Evolutionary conservation across 64 coral and sea anemone species (phyloP), one percentile per base, ranked within the genome.

Genomic region (Hydrozoanthus tunicans): DNA sequence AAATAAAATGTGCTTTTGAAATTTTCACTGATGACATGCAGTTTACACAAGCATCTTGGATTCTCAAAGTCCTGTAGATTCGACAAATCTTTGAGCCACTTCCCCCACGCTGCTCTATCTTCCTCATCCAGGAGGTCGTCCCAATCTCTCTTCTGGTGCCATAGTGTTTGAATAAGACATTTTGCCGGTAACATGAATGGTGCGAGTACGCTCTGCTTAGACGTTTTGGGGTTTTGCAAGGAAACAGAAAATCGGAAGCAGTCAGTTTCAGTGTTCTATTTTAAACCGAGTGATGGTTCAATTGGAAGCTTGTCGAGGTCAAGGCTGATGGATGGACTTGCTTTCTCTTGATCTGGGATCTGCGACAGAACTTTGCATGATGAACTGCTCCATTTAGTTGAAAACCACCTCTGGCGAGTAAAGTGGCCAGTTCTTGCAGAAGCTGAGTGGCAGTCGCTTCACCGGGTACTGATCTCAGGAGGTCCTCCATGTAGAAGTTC

Each of bases 191-290:
- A 55, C 59, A 92, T 5, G 56, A 77, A 75, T 15, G 80, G 68
- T 11, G 91, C 70, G 53, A 85, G 43, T 17, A 92, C 12, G 1
- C 51, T 43, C 0, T 51, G 15, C 72, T 92, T 92, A 51, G 82
- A 85, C 43, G 73, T 53, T n/a, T 65, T 83, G 64, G 17, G 58
- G 8, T 26, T 52, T 11, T 15, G 1, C 9, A 56, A 10, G 0
- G 7, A 62, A 43, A 55, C 62, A 12, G 61, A 78, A 23, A 79
- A 91, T 54, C 55, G 60, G 62, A 86, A 91, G 57, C 79, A 75
- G 8, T 64, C 56, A 53, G 79, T 94, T 83, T 94, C 69, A 83
- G 85, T 94, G 86, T 94, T 94, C 71, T 80, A 94, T 77, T 78
- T 90, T 52, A 90, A 69, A 53, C 79, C 79, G 4, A 90, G 79